phyloP scores from a whole-genome alignment of 23 tunicate species.

The Halocynthia aurantium region DNA sequence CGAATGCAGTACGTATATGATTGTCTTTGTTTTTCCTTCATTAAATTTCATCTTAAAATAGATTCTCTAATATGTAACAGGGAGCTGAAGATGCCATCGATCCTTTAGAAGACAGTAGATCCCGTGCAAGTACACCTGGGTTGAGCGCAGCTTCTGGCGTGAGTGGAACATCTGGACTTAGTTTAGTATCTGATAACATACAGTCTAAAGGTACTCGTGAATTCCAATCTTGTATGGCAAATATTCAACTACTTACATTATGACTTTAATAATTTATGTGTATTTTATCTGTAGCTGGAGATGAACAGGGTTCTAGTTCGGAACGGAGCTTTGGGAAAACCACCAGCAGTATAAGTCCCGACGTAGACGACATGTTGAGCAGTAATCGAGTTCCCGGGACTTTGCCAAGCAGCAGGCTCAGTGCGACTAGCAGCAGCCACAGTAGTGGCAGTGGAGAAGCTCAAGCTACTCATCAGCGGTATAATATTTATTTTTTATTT shows the following conservation, averaged over 20 bases:
- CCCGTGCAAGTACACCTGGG: constrained; percentile 96
- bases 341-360: constrained; percentile 70
- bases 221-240: background rate
- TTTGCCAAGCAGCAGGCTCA: background rate
- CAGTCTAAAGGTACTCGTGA: constrained; percentile 49
- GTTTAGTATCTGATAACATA: constrained; percentile 59
- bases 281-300: constrained; percentile 25
- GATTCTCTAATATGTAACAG: background rate
- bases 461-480: background rate
- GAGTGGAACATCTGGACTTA: constrained; percentile 70
- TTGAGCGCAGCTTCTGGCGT: constrained; percentile 89
- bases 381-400: background rate
- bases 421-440: background rate
- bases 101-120: constrained; percentile 70
- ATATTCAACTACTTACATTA: background rate
- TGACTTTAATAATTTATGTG: background rate
- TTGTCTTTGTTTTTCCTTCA: too few relatives aligned
- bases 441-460: background rate
- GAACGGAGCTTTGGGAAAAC: constrained; percentile 56
- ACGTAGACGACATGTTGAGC: constrained; percentile 56
- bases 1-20: constrained; percentile 14
- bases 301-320: constrained; percentile 41
- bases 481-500: background rate
- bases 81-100: constrained; percentile 38
- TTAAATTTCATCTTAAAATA: background rate